Conservation (phyloP, 2,888 invertebrate species). For the Pelosia muscerda region DNA sequence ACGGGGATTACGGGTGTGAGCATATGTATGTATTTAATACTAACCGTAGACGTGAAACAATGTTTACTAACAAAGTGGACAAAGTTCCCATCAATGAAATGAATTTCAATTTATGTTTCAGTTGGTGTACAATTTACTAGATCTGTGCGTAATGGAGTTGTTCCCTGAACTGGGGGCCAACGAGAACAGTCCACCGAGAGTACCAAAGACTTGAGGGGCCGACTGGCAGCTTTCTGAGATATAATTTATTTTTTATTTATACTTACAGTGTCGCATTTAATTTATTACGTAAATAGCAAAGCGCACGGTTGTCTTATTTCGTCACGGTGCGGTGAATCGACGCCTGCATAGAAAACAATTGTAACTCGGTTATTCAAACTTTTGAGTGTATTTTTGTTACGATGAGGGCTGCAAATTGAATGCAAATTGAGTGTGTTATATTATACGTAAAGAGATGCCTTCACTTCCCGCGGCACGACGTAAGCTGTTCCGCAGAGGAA, state of each 20-base stretch:
- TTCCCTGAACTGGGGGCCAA: slow-evolving; percentile 89
- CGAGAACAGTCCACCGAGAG: slow-evolving; percentile 45
- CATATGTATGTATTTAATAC: no score
- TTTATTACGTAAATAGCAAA: slow-evolving; percentile 45
- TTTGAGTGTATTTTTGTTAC: neutral
- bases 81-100: no score
- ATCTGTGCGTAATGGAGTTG: slow-evolving; percentile 91
- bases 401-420: neutral
- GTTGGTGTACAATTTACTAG: slow-evolving; percentile 93
- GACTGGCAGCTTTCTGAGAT: slow-evolving; percentile 19
- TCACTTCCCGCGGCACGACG: neutral
- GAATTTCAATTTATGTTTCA: slow-evolving; percentile 60
- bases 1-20: no score
- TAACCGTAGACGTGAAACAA: no score
- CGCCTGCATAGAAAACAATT: neutral
- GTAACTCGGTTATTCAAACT: neutral
- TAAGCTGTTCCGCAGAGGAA: neutral
- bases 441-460: neutral
- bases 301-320: slow-evolving; percentile 41
- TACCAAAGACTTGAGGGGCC: slow-evolving; percentile 69
- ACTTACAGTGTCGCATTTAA: slow-evolving; percentile 33
- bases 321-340: slow-evolving; percentile 16
- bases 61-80: no score
- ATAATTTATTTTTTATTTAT: slow-evolving; percentile 43
- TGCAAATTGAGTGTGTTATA: no score